These are phyloP conservation scores for Dicranocentrus wangi DNA, from an alignment of 2,888 invertebrate genomes.

Conservation along the genomic window DNA sequence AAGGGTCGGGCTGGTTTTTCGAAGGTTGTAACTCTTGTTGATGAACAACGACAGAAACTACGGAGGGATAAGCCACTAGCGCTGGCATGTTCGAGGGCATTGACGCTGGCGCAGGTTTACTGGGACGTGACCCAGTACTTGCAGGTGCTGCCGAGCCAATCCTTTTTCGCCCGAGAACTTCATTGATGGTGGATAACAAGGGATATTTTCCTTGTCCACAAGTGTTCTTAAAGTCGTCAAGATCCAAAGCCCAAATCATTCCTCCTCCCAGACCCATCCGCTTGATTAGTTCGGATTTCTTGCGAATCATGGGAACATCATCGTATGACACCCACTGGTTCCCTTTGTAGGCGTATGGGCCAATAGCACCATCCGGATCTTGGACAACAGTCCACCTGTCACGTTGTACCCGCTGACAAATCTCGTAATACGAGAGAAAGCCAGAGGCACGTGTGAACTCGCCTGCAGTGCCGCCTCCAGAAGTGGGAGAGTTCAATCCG, in stretches of 20 bases:
- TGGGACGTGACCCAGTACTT: conserved; percentile 36
- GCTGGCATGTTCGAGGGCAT: conserved; percentile 23
- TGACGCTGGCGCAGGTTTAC: conserved; percentile 5
- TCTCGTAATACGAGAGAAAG: conserved; percentile 87
- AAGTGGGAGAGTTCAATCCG: conserved; percentile 85
- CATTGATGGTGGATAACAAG: conserved; percentile 74
- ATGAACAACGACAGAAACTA: conserved; percentile 46
- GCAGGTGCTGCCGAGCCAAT: background rate
- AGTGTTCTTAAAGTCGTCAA: conserved; percentile 77
- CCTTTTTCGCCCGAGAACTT: conserved; percentile 13
- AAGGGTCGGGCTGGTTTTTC: conserved; percentile 52
- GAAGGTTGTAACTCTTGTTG: conserved; percentile 45
- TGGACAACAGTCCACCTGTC: conserved; percentile 73
- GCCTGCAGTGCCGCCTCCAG: conserved; percentile 86
- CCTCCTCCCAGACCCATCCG: conserved; percentile 76
- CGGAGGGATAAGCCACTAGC: conserved; percentile 43
- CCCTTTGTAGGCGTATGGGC: conserved; percentile 81
- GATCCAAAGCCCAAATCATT: conserved; percentile 78
- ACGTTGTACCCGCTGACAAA: conserved; percentile 78
- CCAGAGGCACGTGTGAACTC: conserved; percentile 89
- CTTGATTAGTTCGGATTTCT: conserved; percentile 75
- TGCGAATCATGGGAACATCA: conserved; percentile 79
- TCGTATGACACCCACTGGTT: conserved; percentile 87
- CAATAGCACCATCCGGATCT: conserved; percentile 80
- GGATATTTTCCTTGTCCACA: conserved; percentile 75